A percentile compares a stretch with the other conserved stretches of the same genome.
phyloP scores from a whole-genome alignment of 2,888 invertebrate species.

The Drosophila parthenogenetica region DNA sequence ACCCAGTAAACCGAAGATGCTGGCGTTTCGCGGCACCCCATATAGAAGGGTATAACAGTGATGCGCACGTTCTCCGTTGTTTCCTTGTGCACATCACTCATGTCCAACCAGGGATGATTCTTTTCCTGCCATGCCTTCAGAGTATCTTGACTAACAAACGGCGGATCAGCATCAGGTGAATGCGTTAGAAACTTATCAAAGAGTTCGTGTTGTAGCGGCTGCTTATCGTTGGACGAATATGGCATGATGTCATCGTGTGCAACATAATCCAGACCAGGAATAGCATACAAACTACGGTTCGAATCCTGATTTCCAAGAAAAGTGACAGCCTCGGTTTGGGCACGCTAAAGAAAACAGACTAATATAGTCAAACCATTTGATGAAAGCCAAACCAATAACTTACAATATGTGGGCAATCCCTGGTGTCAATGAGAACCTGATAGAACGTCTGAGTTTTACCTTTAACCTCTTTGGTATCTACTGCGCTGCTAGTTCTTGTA shows the following conservation, averaged over 20 bases:
- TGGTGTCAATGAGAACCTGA: slow-evolving; percentile 98
- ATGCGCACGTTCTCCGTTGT: slow-evolving; percentile 95
- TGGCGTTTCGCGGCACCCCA: slow-evolving; percentile 97
- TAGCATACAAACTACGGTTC: slow-evolving; percentile 96
- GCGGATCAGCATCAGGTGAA: slow-evolving; percentile 92
- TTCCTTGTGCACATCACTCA: slow-evolving; percentile 98
- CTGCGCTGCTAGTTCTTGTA: slow-evolving; percentile 26
- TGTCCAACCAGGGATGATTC: slow-evolving; percentile 98
- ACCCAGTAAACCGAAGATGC: slow-evolving; percentile 95
- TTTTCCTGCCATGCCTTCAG: slow-evolving; percentile 98
- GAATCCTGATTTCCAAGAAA: slow-evolving; percentile 98
- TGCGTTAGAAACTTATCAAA: slow-evolving; percentile 97
- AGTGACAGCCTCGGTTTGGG: slow-evolving; percentile 99
- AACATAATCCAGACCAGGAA: slow-evolving; percentile 98
- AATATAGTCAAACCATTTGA: too few species aligned
- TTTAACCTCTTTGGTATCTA: slow-evolving; percentile 91
- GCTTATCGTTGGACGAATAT: slow-evolving; percentile 93
- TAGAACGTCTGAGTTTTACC: slow-evolving; percentile 97
- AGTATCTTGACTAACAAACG: slow-evolving; percentile 95
- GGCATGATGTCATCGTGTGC: slow-evolving; percentile 99
- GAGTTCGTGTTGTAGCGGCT: slow-evolving; percentile 96
- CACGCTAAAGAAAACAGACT: slow-evolving; percentile 87
- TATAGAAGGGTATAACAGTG: slow-evolving; percentile 99
- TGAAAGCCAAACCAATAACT: slow-evolving; percentile 25
- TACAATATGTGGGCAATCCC: slow-evolving; percentile 96